phyloP scores from a whole-genome alignment of 1,140 invertebrate genomes.

The Dendroctonus valens region DNA sequence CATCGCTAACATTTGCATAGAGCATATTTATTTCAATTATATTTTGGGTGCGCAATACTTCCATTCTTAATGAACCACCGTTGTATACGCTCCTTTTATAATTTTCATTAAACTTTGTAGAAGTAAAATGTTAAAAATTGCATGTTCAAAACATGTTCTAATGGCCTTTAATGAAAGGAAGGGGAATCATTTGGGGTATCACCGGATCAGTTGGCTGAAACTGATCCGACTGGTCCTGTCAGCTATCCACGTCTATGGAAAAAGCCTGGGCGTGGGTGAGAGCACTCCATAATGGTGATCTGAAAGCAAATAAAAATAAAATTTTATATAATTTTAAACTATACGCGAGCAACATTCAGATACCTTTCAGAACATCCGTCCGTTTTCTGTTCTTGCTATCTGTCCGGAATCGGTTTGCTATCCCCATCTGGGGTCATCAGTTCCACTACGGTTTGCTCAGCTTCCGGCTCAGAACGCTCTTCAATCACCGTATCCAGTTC shows the following conservation, averaged over 20 bases:
- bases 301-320: slow-evolving; percentile 36
- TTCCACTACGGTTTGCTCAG: slow-evolving; percentile 51
- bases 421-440: slow-evolving; percentile 58
- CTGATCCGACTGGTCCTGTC: slow-evolving; percentile 40
- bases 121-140: too few species aligned
- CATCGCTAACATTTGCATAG: too few species aligned
- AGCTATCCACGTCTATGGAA: slow-evolving; percentile 51
- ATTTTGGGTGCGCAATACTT: too few species aligned
- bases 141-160: slow-evolving; percentile 16
- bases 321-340: neutral
- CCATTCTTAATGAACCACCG: too few species aligned
- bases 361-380: slow-evolving; percentile 41
- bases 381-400: slow-evolving; percentile 51
- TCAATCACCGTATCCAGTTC: slow-evolving; percentile 80
- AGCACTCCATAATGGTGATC: slow-evolving; percentile 65
- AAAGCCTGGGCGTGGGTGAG: slow-evolving; percentile 62
- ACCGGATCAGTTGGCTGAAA: slow-evolving; percentile 39
- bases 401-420: slow-evolving; percentile 49
- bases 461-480: slow-evolving; percentile 73
- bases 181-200: slow-evolving; percentile 45
- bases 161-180: slow-evolving; percentile 45
- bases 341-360: neutral
- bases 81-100: too few species aligned
- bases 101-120: too few species aligned
- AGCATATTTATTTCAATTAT: too few species aligned